Evolutionary conservation across 2,797 vertebrate species (phyloP).

Genomic region (Otus scops): DNA sequence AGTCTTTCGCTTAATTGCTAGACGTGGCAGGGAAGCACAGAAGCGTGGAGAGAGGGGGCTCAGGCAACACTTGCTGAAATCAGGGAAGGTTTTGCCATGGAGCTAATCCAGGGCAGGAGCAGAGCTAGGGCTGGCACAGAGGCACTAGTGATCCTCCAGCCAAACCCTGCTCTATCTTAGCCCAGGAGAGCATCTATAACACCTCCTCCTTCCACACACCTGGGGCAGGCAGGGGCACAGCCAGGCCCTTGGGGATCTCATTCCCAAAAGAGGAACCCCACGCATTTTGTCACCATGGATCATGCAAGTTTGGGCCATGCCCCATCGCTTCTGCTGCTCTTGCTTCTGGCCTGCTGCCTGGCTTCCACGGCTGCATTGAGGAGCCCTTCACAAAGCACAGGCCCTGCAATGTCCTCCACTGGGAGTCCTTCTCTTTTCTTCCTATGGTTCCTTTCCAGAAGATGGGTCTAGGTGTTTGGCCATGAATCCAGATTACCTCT

Average conservation of each 20-base stretch:
- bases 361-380: accelerated
- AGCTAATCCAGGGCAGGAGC: not conserved
- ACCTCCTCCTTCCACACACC: not conserved
- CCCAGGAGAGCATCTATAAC: not conserved
- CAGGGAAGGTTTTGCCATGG: not conserved
- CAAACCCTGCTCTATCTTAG: not conserved
- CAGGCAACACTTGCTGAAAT: constrained; percentile 10
- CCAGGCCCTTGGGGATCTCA: constrained; percentile 9
- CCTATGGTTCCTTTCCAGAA: not conserved
- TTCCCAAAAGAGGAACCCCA: constrained; percentile 4
- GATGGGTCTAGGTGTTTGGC: not conserved
- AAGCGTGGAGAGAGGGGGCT: not conserved
- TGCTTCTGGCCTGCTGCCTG: not conserved
- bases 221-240: not conserved
- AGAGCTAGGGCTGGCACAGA: not conserved
- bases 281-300: not conserved
- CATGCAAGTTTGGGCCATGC: not conserved
- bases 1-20: constrained; percentile 31
- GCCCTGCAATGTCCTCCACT: not conserved
- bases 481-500: not conserved
- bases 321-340: not conserved
- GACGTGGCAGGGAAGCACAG: not conserved
- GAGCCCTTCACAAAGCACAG: not conserved
- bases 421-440: not conserved
- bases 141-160: not conserved